phyloP scores from a whole-genome alignment of 2,113 vertebrate species.

The Myotis yumanensis region DNA sequence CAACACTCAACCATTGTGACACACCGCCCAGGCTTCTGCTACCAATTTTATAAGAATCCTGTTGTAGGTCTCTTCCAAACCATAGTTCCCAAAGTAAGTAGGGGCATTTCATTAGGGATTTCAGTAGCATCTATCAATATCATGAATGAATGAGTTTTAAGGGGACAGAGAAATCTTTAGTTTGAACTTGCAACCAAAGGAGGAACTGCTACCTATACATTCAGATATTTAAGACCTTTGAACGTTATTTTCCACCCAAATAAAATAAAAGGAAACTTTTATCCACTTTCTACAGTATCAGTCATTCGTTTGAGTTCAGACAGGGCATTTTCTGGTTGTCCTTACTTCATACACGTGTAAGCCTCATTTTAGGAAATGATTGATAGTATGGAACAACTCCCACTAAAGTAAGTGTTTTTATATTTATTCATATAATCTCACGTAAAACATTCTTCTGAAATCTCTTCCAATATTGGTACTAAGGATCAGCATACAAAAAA shows the following conservation, averaged over 20 bases:
- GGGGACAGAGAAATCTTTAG: not conserved
- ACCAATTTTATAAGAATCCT: not conserved
- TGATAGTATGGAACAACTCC: not conserved
- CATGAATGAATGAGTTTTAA: not conserved
- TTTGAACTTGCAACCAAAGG: not conserved
- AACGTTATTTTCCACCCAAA: not conserved
- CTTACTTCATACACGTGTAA: not conserved
- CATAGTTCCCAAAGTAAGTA: not conserved
- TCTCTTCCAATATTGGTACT: not conserved
- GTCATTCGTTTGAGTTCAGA: not conserved
- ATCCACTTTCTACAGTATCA: not conserved
- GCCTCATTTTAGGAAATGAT: not conserved
- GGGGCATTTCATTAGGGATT: not conserved
- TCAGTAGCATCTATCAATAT: not conserved
- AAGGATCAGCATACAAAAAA: not conserved
- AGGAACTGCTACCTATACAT: not conserved
- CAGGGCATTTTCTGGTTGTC: not conserved
- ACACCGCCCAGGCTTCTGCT: too few relatives aligned
- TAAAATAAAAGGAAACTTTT: not conserved
- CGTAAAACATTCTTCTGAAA: not conserved
- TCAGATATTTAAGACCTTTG: not conserved
- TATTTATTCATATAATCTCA: not conserved
- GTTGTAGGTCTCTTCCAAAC: not conserved
- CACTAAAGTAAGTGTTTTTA: not conserved
- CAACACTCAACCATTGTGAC: too few relatives aligned